Evolutionary conservation across 30 jellyfish, hydroid and myxozoan genomes (phyloP).

Genomic region (Hydra vulgaris): DNA sequence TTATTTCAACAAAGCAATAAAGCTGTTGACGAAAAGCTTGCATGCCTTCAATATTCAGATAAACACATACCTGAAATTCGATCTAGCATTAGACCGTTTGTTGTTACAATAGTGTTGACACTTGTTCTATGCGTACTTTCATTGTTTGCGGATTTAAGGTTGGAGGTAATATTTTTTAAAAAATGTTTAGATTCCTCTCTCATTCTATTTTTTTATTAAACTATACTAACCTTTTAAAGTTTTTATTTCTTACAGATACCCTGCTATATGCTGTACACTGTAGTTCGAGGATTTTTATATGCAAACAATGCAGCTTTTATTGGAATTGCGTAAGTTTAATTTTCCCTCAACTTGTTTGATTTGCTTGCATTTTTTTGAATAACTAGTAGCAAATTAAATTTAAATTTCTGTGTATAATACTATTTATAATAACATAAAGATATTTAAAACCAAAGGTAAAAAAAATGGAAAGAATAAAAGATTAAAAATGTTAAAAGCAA

Average conservation of each 20-base stretch:
- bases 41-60: too few species aligned
- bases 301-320: constrained; percentile 67
- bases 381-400: too few species aligned
- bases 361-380: too few species aligned
- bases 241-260: constrained; percentile 23
- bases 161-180: background rate
- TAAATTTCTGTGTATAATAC: too few species aligned
- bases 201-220: too few species aligned
- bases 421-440: too few species aligned
- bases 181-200: too few species aligned
- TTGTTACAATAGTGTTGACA: background rate
- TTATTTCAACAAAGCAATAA: too few species aligned
- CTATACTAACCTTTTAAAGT: background rate
- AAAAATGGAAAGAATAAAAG: background rate
- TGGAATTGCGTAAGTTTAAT: constrained; percentile 75
- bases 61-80: too few species aligned
- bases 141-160: background rate
- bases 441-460: background rate
- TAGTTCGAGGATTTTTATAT: constrained; percentile 72
- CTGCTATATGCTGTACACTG: constrained; percentile 42
- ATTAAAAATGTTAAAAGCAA: too few species aligned
- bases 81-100: background rate
- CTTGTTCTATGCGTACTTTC: background rate
- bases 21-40: too few species aligned
- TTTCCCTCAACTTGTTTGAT: too few species aligned